A percentile compares a stretch with the other conserved stretches of the same genome.
phyloP scores from a whole-genome alignment of 2,888 invertebrate species.

The Dryocosmus kuriphilus region DNA sequence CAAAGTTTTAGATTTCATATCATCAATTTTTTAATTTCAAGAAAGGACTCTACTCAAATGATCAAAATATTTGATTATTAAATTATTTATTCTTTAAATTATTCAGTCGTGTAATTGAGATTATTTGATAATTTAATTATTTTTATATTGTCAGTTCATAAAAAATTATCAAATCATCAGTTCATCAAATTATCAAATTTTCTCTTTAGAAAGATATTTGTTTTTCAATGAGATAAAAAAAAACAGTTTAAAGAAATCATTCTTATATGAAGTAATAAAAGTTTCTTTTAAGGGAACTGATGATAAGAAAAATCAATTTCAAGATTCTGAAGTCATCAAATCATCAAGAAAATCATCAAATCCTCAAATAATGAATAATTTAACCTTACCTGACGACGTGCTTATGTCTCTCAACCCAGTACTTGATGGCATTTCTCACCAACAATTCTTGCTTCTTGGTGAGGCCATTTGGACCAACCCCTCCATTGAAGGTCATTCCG shows the following conservation, averaged over 20 bases:
- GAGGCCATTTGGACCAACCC: slow-evolving; percentile 87
- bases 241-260: no score
- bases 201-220: not conserved
- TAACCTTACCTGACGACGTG: slow-evolving; percentile 89
- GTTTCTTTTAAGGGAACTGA: no score
- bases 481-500: slow-evolving; percentile 76
- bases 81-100: not conserved
- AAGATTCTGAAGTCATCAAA: not conserved
- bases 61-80: not conserved
- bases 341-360: not conserved
- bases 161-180: no score
- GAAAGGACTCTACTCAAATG: not conserved
- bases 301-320: no score
- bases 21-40: not conserved
- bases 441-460: slow-evolving; percentile 91
- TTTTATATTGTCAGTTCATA: no score
- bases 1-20: not conserved
- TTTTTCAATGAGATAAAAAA: not conserved
- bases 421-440: slow-evolving; percentile 91
- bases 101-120: no score
- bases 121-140: no score
- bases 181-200: not conserved
- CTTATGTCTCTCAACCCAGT: slow-evolving; percentile 94
- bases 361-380: slow-evolving; percentile 15
- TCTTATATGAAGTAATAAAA: no score